These are phyloP conservation scores for Cataglyphis albicans DNA, from an alignment of 2,888 invertebrate genomes.

Conservation along the genomic window DNA sequence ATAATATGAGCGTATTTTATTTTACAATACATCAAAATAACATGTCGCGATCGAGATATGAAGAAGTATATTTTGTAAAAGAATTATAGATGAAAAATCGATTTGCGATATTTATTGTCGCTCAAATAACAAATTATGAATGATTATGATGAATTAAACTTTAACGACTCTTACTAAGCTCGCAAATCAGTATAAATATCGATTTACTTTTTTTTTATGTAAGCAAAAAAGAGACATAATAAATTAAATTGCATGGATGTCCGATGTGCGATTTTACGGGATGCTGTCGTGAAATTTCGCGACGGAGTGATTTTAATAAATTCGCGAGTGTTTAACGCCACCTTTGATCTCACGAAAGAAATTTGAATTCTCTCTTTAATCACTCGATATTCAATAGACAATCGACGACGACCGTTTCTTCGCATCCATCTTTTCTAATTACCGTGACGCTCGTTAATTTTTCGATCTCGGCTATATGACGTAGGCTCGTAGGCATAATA, in stretches of 20 bases:
- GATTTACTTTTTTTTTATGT: not conserved
- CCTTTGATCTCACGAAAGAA: conserved; percentile 43
- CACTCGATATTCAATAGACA: not conserved
- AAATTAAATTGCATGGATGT: conserved; percentile 7
- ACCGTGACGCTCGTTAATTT: conserved; percentile 67
- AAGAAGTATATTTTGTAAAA: not conserved
- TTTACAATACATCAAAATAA: not conserved
- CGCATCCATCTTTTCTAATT: conserved; percentile 64
- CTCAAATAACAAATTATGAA: not conserved
- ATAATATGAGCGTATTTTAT: conserved; percentile 29
- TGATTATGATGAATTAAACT: not conserved
- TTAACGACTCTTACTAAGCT: not conserved
- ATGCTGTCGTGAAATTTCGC: conserved; percentile 4
- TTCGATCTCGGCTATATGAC: conserved; percentile 46
- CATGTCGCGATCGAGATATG: not conserved
- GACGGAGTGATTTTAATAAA: conserved; percentile 43
- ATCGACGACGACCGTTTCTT: not conserved
- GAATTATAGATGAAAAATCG: not conserved
- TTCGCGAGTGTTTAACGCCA: conserved; percentile 15
- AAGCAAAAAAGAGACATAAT: not conserved
- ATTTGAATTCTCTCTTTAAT: conserved; percentile 33
- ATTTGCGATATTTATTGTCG: not conserved
- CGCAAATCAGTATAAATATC: not conserved
- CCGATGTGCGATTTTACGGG: not conserved
- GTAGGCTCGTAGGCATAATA: conserved; percentile 11